Evolutionary conservation across 2,113 vertebrate genomes (phyloP).

Genomic region (Emydura subglobosa): DNA sequence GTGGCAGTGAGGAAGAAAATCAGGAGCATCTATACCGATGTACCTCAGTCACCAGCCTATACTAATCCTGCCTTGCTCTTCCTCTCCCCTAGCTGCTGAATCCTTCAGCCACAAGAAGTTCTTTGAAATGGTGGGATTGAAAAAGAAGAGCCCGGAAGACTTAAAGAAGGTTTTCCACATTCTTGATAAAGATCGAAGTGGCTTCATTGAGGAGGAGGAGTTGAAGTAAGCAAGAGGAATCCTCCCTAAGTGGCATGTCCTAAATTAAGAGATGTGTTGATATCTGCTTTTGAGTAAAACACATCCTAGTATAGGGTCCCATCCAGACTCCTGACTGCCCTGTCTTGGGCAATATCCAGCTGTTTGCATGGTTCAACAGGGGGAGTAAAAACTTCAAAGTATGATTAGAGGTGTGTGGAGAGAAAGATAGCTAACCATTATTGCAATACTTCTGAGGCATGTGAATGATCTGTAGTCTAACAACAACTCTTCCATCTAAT

Average conservation of each 20-base stretch:
- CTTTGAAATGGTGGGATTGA: constrained; percentile 93
- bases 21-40: accelerated
- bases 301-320: neutral
- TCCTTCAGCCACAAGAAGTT: constrained; percentile 95
- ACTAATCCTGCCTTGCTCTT: neutral
- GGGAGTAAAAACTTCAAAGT: neutral
- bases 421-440: neutral
- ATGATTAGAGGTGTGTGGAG: neutral
- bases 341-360: neutral
- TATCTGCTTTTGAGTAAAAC: neutral
- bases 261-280: neutral
- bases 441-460: neutral
- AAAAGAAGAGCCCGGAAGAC: constrained; percentile 87
- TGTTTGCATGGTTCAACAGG: neutral
- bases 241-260: neutral
- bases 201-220: constrained; percentile 96
- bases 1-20: neutral
- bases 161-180: constrained; percentile 92
- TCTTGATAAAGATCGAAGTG: constrained; percentile 92
- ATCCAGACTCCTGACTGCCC: neutral
- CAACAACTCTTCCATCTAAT: neutral
- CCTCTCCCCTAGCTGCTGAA: constrained; percentile 75
- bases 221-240: constrained; percentile 85
- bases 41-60: neutral
- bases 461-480: neutral